Base-by-base conservation (phyloP, 1,140 invertebrate genomes). In the Pseudomyrmex cubaensis region DNA sequence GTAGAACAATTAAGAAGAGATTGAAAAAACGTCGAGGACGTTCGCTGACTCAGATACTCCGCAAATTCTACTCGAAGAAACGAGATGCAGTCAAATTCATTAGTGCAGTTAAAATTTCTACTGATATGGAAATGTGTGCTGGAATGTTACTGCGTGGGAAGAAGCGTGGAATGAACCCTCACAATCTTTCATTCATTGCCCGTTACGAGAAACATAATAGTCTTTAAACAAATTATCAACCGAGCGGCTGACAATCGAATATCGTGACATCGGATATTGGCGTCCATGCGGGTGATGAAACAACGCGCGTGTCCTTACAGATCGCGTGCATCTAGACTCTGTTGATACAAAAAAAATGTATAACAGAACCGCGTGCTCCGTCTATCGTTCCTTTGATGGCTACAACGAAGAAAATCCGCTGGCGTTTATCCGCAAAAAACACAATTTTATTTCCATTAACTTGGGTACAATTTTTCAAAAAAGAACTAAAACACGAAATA, bases 231-330 rank as follows among this genome's bases (percentile, higher is more conserved):
- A 25, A 15, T 85, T 84, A 84, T 73, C 44, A 66, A 5, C 56
- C 52, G 66, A 67, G 35, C 56, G 63, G 74, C 70, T 12, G 59
- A 80, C 44, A 66, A 80, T 80, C 76, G 76, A 44, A 72, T 80
- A 80, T 80, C 76, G 76, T 70, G 54, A 80, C 74, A 48, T 25
- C 25, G 25, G 2, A 25, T 25, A 25, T 25, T 22, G 61, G 25
- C 25, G 56, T 48, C 44, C 44, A 80, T 70, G 76, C 66, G 76
- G 54, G 54, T 80, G 76, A 69, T 48, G 69, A 70, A 70, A 82
- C 54, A 25, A 73, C 67, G 69, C 54, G 77, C 77, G 25, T 25
- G 2, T 25, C 25, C 25, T 25, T 25, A 25, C 25, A 2, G 25
- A 25, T 25, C 54, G 77, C 77, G 70, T 22, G 20, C n/a, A 56